phyloP scores from a whole-genome alignment of 2,113 vertebrate genomes.

The Cyrtonyx montezumae region DNA sequence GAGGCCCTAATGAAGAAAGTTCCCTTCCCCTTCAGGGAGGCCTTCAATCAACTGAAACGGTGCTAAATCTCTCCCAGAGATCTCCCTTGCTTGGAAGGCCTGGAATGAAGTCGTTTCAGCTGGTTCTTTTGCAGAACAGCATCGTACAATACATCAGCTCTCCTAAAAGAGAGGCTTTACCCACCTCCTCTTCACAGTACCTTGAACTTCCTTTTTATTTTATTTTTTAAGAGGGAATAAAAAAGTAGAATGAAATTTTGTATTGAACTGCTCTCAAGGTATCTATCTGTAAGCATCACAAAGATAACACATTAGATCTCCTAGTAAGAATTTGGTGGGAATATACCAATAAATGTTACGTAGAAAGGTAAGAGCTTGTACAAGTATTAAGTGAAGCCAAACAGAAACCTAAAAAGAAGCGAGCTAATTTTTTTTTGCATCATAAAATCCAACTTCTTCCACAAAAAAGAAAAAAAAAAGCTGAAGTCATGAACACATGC shows the following conservation, averaged over 20 bases:
- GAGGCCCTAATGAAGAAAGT: neutral
- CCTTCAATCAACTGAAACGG: neutral
- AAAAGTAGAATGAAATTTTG: neutral
- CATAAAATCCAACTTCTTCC: neutral
- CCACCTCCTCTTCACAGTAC: neutral
- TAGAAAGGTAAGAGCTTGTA: neutral
- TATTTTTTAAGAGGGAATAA: neutral
- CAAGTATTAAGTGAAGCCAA: neutral
- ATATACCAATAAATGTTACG: neutral
- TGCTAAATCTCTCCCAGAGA: neutral
- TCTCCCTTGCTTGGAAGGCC: neutral
- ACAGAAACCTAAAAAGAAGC: neutral
- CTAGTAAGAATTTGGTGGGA: neutral
- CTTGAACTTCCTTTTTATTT: neutral
- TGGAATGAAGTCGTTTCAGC: neutral
- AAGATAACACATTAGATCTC: too few relatives aligned
- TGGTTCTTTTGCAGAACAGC: rapidly evolving
- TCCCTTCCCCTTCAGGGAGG: neutral
- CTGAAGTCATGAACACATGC: neutral
- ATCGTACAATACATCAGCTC: neutral
- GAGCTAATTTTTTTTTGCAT: neutral
- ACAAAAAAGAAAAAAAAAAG: neutral
- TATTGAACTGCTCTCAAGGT: neutral
- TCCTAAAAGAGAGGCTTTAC: neutral
- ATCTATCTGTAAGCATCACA: neutral